A percentile compares a stretch with the other conserved stretches of the same genome.
Evolutionary conservation across 35 echinoderm and acorn worm species (phyloP).

Genomic region (Apostichopus japonicus): DNA sequence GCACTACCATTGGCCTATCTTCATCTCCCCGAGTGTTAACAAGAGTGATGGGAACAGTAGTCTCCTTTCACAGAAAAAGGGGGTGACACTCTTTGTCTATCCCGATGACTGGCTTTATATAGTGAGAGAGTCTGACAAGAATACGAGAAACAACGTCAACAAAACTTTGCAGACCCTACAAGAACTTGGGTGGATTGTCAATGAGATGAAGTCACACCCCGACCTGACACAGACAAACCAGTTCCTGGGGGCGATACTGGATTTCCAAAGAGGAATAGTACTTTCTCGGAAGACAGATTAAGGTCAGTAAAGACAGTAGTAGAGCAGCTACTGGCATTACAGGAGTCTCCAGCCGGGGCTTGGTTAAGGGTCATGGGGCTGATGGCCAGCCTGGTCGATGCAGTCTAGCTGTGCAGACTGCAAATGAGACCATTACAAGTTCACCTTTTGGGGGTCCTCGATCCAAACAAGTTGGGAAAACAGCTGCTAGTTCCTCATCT

Average conservation of each 20-base stretch:
- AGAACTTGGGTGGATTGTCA: constrained; percentile 55
- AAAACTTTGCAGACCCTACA: background rate
- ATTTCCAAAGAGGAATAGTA: background rate
- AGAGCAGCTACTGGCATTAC: no score
- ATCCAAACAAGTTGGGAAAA: no score
- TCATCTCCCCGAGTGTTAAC: constrained; percentile 36
- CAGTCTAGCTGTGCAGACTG: constrained; percentile 31
- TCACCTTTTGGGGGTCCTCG: background rate
- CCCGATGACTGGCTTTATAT: constrained; percentile 34
- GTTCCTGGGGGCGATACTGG: constrained; percentile 35
- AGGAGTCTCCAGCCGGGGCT: background rate
- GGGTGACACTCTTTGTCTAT: constrained; percentile 33
- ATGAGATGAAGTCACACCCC: constrained; percentile 34
- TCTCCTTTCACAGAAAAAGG: background rate
- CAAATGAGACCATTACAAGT: constrained; percentile 62
- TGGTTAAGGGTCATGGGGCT: constrained; percentile 55
- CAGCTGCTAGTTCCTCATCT: background rate
- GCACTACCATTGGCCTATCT: background rate
- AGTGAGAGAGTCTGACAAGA: background rate
- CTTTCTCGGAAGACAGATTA: background rate
- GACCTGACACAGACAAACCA: background rate
- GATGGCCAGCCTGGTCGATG: constrained; percentile 54
- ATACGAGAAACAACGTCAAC: background rate
- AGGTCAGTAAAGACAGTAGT: background rate
- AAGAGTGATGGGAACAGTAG: constrained; percentile 18